Conservation (phyloP, 2,113 vertebrate genomes). For the Tragelaphus buxtoni region DNA sequence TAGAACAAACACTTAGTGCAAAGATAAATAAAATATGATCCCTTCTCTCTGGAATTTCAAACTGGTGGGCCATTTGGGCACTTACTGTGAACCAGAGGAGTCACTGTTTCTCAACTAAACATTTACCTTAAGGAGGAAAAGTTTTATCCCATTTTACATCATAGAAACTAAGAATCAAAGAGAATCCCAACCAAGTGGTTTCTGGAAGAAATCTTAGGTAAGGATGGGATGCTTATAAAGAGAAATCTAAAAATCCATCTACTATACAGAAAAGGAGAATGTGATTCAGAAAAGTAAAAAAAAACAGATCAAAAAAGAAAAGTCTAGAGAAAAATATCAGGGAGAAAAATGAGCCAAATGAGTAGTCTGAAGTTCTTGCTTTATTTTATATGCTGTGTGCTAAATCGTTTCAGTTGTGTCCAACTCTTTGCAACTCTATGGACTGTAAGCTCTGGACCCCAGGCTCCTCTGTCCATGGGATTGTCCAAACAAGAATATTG, state of each 20-base stretch:
- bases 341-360: not conserved
- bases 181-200: not conserved
- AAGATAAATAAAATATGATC: not conserved
- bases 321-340: not conserved
- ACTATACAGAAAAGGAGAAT: not conserved
- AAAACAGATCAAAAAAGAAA: not conserved
- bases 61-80: not conserved
- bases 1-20: not conserved
- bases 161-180: not conserved
- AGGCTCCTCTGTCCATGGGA: not conserved
- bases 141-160: not conserved
- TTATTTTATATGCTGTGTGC: not conserved
- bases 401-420: not conserved
- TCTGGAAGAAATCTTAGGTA: not conserved
- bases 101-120: not conserved
- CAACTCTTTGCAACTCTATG: not conserved
- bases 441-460: not conserved
- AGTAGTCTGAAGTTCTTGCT: not conserved
- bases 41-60: not conserved
- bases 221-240: not conserved
- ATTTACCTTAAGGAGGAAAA: not conserved
- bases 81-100: not conserved
- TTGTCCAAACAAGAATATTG: not conserved
- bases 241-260: not conserved
- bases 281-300: not conserved